Evolutionary conservation across 2,797 vertebrate genomes (phyloP), one percentile per base, ranked within the genome.

Genomic region (Triplophysa yarkandensis): DNA sequence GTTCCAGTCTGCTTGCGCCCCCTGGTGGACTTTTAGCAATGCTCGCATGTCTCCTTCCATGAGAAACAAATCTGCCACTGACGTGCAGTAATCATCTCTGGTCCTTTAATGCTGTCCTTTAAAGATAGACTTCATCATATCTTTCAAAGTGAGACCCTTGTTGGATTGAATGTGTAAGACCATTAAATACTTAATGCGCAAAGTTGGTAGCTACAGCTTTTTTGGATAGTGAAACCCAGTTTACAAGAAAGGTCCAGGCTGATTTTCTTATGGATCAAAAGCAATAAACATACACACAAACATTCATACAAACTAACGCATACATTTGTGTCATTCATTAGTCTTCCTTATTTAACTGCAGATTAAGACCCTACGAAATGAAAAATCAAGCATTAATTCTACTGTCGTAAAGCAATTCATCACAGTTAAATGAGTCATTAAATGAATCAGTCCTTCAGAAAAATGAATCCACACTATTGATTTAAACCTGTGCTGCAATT

Each of bases 401-500:
- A 77, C 78, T 78, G 62, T n/a, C 30, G 76, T 63, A 54, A 71
- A 70, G 61, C 43, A 61, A 52, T 50, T 71, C 17, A 54, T 75
- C 55, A 81, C 57, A 70, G 71, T 80, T 75, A 77, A 90, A 87
- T 68, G 36, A 83, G 80, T 72, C 85, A 83, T 82, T 85, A 80
- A 21, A 79, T 86, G 76, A 81, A 72, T 83, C 69, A 73, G 54
- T 71, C 79, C 79, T 48, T 21, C 54, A 81, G 63, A 39, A 68
- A n/a, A 55, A 70, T 84, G 74, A 79, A 85, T 81, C 78, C 79
- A 75, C 63, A 77, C 68, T 83, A 44, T 60, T 30, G 52, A 82
- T 69, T 74, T 39, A 71, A 68, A 74, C 68, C 62, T 68, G 39
- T 66, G 63, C 77, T 78, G 60, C 84, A 85, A 89, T 82, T 83